These are phyloP conservation scores for Drosophila pegasa DNA, from an alignment of 2,888 invertebrate genomes.

Conservation along the genomic window DNA sequence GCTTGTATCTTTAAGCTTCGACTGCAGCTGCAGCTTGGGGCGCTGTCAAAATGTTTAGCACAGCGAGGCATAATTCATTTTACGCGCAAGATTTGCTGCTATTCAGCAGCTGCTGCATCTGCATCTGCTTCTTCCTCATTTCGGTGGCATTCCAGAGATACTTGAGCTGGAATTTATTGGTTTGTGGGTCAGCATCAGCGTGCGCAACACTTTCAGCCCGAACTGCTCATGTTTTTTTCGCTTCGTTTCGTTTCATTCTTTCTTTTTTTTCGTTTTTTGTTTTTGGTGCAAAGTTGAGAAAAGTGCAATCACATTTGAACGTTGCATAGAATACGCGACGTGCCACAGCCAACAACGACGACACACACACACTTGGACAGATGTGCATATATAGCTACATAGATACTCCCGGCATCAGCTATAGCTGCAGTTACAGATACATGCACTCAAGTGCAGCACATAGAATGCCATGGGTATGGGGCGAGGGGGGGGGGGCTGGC, in stretches of 20 bases:
- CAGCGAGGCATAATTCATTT: conserved; percentile 71
- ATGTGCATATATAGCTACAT: conserved; percentile 24
- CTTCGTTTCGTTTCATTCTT: neutral
- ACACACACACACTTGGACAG: conserved; percentile 15
- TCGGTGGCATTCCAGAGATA: conserved; percentile 68
- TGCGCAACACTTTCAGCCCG: conserved; percentile 57
- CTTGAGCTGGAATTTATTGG: conserved; percentile 79
- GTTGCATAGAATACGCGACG: conserved; percentile 63
- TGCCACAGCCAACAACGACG: conserved; percentile 39
- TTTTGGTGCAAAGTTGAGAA: conserved; percentile 65
- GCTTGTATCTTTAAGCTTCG: conserved; percentile 16
- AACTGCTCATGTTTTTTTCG: conserved; percentile 18
- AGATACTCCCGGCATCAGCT: conserved; percentile 38
- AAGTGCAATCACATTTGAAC: conserved; percentile 74
- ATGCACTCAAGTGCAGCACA: conserved; percentile 65
- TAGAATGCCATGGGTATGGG: conserved; percentile 41
- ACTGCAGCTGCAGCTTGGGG: conserved; percentile 24
- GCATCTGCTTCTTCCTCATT: conserved; percentile 17
- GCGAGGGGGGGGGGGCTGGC: neutral
- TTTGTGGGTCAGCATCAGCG: conserved; percentile 73
- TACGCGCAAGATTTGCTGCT: conserved; percentile 7
- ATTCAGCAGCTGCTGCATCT: conserved; percentile 5
- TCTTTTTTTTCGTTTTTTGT: conserved; percentile 8
- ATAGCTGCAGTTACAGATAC: conserved; percentile 48
- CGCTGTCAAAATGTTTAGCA: conserved; percentile 80